phyloP scores from a whole-genome alignment of 2,888 invertebrate genomes.

The Dusona sp. region DNA sequence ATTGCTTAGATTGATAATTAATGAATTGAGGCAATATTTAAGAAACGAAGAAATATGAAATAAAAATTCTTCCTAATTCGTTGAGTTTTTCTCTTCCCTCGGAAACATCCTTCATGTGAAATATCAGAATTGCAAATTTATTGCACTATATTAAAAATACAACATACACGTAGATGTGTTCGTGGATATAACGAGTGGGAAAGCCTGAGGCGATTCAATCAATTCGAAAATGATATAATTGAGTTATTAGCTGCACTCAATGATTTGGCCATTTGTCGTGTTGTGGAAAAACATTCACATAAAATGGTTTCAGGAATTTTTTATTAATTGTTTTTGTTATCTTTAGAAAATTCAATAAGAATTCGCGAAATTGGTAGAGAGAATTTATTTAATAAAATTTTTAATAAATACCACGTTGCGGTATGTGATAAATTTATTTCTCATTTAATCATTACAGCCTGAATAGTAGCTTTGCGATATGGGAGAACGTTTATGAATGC shows the following conservation, averaged over 20 bases:
- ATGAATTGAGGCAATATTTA: neutral
- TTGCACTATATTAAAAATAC: neutral
- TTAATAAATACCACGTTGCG: neutral
- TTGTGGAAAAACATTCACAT: neutral
- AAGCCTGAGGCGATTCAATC: neutral
- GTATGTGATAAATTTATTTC: neutral
- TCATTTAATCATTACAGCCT: neutral
- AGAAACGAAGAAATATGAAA: neutral
- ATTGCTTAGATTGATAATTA: neutral
- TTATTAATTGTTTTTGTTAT: neutral
- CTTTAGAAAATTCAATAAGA: neutral
- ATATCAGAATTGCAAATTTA: neutral
- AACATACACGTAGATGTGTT: neutral
- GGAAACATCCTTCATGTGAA: neutral
- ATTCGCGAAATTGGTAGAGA: neutral
- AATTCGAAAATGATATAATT: neutral
- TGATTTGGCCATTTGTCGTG: neutral
- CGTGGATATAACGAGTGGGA: neutral
- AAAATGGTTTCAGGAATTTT: neutral
- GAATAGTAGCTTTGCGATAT: neutral
- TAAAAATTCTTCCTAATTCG: neutral
- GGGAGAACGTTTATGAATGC: neutral
- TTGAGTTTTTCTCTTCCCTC: neutral
- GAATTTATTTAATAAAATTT: neutral
- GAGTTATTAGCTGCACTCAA: neutral